These are phyloP conservation scores for Lordiphosa stackelbergi DNA, from an alignment of 1,140 invertebrate genomes.

Conservation along the genomic window DNA sequence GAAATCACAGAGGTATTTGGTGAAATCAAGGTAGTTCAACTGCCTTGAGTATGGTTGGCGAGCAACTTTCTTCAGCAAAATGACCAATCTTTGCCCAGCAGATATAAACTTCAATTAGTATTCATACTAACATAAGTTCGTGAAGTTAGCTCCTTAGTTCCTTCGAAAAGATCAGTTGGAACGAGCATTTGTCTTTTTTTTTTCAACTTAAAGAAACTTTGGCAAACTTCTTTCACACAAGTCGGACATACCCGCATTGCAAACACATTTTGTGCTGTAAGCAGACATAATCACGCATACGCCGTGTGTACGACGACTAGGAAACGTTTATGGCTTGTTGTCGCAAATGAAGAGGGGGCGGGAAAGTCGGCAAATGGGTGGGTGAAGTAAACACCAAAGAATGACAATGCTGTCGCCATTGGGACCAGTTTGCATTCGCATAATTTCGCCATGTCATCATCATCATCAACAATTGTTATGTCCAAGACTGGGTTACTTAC, in stretches of 20 bases:
- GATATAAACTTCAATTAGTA: too few relatives aligned
- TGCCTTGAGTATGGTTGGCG: too few relatives aligned
- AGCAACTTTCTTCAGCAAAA: too few relatives aligned
- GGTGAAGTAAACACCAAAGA: constrained; percentile 15
- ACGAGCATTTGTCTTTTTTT: too few relatives aligned
- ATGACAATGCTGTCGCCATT: constrained; percentile 28
- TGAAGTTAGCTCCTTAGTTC: too few relatives aligned
- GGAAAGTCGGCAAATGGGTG: not conserved
- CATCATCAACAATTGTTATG: constrained; percentile 15
- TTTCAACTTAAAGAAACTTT: too few relatives aligned
- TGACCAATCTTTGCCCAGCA: too few relatives aligned
- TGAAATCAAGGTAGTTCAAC: too few relatives aligned
- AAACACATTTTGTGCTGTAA: constrained; percentile 1
- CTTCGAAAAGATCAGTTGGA: too few relatives aligned
- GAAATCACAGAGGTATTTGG: too few relatives aligned
- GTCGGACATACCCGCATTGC: constrained; percentile 11
- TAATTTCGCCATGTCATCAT: constrained; percentile 59
- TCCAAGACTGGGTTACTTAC: constrained; percentile 77
- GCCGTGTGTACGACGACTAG: constrained; percentile 21
- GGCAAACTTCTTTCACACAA: not conserved
- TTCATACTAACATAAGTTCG: too few relatives aligned
- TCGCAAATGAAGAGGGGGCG: constrained; percentile 8
- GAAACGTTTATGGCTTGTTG: constrained; percentile 38
- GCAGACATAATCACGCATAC: constrained; percentile 57
- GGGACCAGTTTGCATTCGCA: constrained; percentile 24